These are phyloP conservation scores for Baryphthengus martii DNA, from an alignment of 2,113 vertebrate species.

Conservation along the genomic window DNA sequence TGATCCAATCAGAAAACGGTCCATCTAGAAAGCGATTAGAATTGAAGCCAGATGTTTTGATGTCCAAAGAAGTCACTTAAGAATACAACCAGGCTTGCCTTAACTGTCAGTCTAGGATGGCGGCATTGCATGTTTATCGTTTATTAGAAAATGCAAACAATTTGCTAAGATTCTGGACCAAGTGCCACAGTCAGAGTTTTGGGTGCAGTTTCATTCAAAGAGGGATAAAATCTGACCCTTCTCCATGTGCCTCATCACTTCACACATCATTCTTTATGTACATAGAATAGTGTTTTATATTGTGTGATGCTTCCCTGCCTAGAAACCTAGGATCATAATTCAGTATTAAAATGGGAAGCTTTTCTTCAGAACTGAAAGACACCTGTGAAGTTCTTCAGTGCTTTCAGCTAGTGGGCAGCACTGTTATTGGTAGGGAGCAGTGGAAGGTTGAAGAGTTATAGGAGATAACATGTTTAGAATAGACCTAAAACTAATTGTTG, in stretches of 20 bases:
- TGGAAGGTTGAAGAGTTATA: neutral
- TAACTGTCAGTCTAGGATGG: neutral
- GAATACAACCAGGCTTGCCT: neutral
- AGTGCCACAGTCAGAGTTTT: neutral
- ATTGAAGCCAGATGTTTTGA: neutral
- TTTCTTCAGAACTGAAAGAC: slow-evolving; percentile 27
- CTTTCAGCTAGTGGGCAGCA: slow-evolving; percentile 2
- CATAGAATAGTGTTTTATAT: neutral
- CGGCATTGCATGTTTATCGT: neutral
- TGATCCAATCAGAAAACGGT: neutral
- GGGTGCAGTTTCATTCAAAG: neutral
- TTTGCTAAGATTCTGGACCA: neutral
- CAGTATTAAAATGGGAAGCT: neutral
- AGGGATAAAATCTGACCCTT: neutral
- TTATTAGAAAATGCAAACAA: neutral
- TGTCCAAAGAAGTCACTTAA: neutral
- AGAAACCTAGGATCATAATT: neutral
- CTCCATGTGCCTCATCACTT: neutral
- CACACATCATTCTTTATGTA: neutral
- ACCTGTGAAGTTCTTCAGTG: neutral
- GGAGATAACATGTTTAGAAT: neutral
- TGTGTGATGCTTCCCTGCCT: neutral
- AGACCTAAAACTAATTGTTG: neutral
- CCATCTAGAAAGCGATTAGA: neutral
- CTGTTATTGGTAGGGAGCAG: neutral